Evolutionary conservation across 1,140 invertebrate genomes (phyloP).

Genomic region (Neelides sp.): DNA sequence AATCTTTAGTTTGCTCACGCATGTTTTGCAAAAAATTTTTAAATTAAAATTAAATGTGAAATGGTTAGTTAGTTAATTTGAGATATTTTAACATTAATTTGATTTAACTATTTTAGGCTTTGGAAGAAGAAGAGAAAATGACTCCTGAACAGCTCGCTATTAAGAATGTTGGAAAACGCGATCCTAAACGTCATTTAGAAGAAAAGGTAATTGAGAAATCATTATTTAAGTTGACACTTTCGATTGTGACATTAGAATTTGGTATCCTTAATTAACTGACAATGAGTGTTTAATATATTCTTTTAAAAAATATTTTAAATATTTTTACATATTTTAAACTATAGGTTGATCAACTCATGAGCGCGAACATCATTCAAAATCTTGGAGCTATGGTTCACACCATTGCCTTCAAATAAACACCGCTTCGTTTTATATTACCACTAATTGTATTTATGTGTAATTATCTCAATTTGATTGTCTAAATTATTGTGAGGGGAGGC

Average conservation of each 20-base stretch:
- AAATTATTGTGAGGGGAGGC: too few relatives aligned
- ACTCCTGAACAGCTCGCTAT: slow-evolving; percentile 98
- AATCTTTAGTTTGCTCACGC: too few relatives aligned
- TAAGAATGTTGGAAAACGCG: slow-evolving; percentile 99
- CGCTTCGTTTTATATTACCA: slow-evolving; percentile 12
- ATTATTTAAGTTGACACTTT: background rate
- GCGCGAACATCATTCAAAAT: slow-evolving; percentile 96
- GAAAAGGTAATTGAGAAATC: slow-evolving; percentile 63
- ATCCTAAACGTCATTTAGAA: slow-evolving; percentile 98
- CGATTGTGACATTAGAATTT: too few relatives aligned
- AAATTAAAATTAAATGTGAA: slow-evolving; percentile 3
- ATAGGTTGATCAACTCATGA: slow-evolving; percentile 72
- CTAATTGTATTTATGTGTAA: slow-evolving; percentile 15
- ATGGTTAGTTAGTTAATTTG: too few relatives aligned
- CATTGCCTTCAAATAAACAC: slow-evolving; percentile 76
- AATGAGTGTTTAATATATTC: slow-evolving; percentile 4
- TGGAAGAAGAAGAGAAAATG: slow-evolving; percentile 99
- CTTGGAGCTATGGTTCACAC: slow-evolving; percentile 97
- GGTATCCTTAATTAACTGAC: too few relatives aligned
- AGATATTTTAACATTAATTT: too few relatives aligned
- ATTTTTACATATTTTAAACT: slow-evolving; percentile 8
- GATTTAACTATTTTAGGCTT: slow-evolving; percentile 54
- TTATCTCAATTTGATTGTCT: slow-evolving; percentile 10
- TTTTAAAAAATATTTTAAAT: background rate
- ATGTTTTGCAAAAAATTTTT: slow-evolving; percentile 12